phyloP scores from a whole-genome alignment of 2,113 vertebrate genomes.

The Natator depressus region DNA sequence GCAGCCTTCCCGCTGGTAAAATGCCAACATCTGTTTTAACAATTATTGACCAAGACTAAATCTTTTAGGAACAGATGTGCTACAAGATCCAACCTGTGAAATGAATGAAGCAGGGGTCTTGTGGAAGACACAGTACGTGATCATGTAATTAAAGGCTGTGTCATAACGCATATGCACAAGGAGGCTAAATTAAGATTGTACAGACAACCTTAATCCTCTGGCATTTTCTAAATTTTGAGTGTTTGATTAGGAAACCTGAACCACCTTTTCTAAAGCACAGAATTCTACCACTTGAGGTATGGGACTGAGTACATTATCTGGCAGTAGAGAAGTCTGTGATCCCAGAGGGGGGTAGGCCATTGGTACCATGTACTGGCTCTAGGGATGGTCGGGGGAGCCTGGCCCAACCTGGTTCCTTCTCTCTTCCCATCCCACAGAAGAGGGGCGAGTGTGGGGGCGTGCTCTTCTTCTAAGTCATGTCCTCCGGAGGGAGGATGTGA shows the following conservation, averaged over 20 bases:
- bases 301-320: not conserved
- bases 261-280: not conserved
- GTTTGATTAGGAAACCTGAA: not conserved
- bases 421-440: not conserved
- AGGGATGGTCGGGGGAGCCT: not conserved
- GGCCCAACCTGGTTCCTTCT: not conserved
- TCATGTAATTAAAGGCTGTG: too few relatives aligned
- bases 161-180: not conserved
- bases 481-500: not conserved
- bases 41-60: not conserved
- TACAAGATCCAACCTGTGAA: too few relatives aligned
- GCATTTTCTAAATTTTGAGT: not conserved
- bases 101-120: not conserved
- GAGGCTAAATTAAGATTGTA: not conserved
- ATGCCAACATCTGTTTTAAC: not conserved
- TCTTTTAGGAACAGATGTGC: not conserved
- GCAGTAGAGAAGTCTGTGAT: not conserved
- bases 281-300: not conserved
- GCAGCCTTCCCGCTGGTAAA: not conserved
- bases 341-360: not conserved
- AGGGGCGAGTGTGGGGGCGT: not conserved
- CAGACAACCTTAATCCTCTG: not conserved
- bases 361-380: not conserved
- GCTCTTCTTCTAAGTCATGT: not conserved
- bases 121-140: not conserved